Conservation (phyloP, 2,888 invertebrate genomes). For the Leucophenga montana region DNA sequence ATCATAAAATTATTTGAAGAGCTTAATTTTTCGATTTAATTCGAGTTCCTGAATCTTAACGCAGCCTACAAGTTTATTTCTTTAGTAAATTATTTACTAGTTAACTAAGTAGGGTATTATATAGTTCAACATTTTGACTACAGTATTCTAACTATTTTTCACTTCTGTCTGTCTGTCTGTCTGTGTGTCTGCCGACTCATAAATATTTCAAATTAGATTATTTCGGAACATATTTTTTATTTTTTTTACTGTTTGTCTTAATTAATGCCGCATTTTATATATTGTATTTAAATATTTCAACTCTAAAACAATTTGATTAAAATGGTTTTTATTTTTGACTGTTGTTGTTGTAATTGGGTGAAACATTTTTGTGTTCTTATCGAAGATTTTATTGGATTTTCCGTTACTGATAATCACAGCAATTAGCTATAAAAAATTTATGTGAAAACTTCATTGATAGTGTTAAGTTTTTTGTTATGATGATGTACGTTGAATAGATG, state of each 20-base stretch:
- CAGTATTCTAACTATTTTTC: neutral
- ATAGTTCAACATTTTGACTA: too few relatives aligned
- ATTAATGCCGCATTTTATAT: conserved; percentile 26
- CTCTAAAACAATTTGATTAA: neutral
- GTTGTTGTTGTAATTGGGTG: neutral
- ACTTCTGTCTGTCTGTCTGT: neutral
- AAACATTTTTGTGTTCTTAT: conserved; percentile 22
- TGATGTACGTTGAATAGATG: too few relatives aligned
- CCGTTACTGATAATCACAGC: conserved; percentile 49
- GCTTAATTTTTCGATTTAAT: too few relatives aligned
- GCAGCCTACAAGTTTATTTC: too few relatives aligned
- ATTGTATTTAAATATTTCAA: neutral
- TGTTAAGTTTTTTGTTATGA: too few relatives aligned
- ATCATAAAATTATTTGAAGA: too few relatives aligned
- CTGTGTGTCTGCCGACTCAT: conserved; percentile 38
- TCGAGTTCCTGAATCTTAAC: too few relatives aligned
- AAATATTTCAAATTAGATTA: conserved; percentile 56
- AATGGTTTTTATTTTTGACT: neutral
- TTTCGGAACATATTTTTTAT: conserved; percentile 38
- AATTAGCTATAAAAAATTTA: conserved; percentile 54
- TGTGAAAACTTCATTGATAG: conserved; percentile 35
- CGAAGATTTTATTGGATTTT: conserved; percentile 9
- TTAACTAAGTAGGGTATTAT: too few relatives aligned
- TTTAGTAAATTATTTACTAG: too few relatives aligned
- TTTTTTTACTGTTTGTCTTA: conserved; percentile 28